Percentiles rank a stretch among this genome's conserved stretches.
Conservation (phyloP, 2,797 vertebrate species). For the Pseudomugil tenellus region DNA sequence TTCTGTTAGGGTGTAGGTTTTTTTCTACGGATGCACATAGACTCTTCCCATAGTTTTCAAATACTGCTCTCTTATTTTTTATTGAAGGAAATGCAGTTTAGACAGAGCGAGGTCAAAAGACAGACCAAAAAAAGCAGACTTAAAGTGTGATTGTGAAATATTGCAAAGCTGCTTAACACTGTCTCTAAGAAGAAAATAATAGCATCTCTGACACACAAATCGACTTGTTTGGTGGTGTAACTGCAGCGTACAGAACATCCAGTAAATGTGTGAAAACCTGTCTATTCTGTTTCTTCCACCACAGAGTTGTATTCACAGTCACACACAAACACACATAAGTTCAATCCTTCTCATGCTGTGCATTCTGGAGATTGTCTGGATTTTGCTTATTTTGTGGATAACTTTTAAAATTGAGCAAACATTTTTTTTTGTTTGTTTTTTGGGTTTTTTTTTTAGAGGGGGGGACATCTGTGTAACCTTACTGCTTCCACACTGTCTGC, state of each 20-base stretch:
- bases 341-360: constrained; percentile 32
- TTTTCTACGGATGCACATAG: too few species aligned
- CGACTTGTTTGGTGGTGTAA: constrained; percentile 39
- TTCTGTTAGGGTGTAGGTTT: neutral
- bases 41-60: neutral
- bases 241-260: constrained; percentile 37
- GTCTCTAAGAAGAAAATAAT: constrained; percentile 28
- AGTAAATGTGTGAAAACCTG: constrained; percentile 46
- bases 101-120: neutral
- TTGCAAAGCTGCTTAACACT: neutral
- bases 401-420: constrained; percentile 57
- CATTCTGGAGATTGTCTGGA: constrained; percentile 59
- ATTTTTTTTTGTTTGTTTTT: constrained; percentile 26
- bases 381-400: constrained; percentile 68
- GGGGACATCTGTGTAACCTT: constrained; percentile 58
- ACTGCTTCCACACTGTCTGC: constrained; percentile 40
- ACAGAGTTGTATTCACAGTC: constrained; percentile 20
- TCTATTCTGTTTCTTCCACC: constrained; percentile 5
- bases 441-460: too few species aligned
- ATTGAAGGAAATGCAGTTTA: neutral
- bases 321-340: constrained; percentile 14
- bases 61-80: neutral
- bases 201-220: constrained; percentile 25
- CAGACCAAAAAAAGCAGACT: neutral
- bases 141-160: constrained; percentile 18